Evolutionary conservation across 2,113 vertebrate species (phyloP).

Genomic region (Toxotes jaculatrix): DNA sequence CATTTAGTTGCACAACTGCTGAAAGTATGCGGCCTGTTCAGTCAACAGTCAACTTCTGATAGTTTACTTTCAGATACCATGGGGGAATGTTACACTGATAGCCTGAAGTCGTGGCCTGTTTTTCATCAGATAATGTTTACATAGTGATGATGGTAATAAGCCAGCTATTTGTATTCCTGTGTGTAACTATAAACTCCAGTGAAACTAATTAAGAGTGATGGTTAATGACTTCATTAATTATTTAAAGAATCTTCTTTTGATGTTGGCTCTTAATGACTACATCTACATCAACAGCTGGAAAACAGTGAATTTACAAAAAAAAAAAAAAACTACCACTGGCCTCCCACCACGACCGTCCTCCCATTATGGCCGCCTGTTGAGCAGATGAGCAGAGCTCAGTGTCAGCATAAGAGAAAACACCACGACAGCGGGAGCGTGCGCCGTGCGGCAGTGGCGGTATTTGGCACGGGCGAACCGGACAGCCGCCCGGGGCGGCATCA

Average conservation of each 20-base stretch:
- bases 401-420: no score
- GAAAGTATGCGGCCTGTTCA: not conserved
- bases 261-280: slow-evolving; percentile 20
- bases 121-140: slow-evolving; percentile 39
- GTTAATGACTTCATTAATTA: slow-evolving; percentile 62
- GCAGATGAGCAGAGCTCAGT: no score
- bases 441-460: no score
- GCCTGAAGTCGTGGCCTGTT: slow-evolving; percentile 18
- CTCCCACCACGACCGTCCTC: no score
- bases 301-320: not conserved
- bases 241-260: slow-evolving; percentile 54
- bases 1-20: no score
- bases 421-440: no score
- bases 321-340: not conserved
- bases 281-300: not conserved
- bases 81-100: not conserved
- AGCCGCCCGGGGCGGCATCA: no score
- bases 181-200: slow-evolving; percentile 40
- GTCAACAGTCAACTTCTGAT: slow-evolving; percentile 1
- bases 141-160: slow-evolving; percentile 18
- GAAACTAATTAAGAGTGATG: slow-evolving; percentile 59
- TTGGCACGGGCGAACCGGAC: no score
- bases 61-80: not conserved
- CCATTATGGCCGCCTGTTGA: no score
- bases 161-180: slow-evolving; percentile 19